These are phyloP conservation scores for Maccullochella peelii DNA, from an alignment of 2,113 vertebrate genomes.

Conservation along the genomic window DNA sequence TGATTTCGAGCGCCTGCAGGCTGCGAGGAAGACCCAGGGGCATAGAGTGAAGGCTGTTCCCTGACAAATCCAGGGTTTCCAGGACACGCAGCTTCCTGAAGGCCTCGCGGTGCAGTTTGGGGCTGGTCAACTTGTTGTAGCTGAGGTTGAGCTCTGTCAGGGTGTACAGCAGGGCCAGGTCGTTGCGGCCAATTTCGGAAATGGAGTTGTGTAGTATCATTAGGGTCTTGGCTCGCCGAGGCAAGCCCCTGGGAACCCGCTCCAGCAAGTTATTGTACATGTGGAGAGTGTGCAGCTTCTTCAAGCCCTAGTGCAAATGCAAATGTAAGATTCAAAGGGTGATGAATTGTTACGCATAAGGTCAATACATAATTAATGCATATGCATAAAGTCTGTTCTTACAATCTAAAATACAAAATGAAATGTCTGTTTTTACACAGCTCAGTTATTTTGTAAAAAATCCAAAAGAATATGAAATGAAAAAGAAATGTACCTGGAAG, in stretches of 20 bases:
- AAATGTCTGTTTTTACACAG: not conserved
- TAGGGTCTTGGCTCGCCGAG: slow-evolving; percentile 93
- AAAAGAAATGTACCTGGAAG: slow-evolving; percentile 81
- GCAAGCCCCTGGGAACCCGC: slow-evolving; percentile 91
- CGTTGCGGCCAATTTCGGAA: slow-evolving; percentile 91
- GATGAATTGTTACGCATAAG: not conserved
- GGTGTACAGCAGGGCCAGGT: slow-evolving; percentile 91
- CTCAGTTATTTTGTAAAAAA: not conserved
- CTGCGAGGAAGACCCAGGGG: slow-evolving; percentile 93
- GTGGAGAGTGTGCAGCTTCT: slow-evolving; percentile 96
- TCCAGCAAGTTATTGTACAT: slow-evolving; percentile 97
- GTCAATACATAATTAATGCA: too few relatives aligned
- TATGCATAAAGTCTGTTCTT: not conserved
- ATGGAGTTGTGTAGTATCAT: slow-evolving; percentile 97
- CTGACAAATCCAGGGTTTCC: slow-evolving; percentile 92
- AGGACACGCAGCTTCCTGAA: slow-evolving; percentile 94
- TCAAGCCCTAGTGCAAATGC: slow-evolving; percentile 84
- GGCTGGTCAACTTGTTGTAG: slow-evolving; percentile 94
- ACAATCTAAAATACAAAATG: not conserved
- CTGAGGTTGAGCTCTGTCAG: slow-evolving; percentile 97
- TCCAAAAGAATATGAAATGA: not conserved
- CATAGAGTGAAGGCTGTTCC: slow-evolving; percentile 88
- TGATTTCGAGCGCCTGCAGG: slow-evolving; percentile 89
- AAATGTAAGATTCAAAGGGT: not conserved
- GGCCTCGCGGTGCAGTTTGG: slow-evolving; percentile 90